Base-by-base conservation (phyloP, 1,140 invertebrate species). In the Drosophila repleta region DNA sequence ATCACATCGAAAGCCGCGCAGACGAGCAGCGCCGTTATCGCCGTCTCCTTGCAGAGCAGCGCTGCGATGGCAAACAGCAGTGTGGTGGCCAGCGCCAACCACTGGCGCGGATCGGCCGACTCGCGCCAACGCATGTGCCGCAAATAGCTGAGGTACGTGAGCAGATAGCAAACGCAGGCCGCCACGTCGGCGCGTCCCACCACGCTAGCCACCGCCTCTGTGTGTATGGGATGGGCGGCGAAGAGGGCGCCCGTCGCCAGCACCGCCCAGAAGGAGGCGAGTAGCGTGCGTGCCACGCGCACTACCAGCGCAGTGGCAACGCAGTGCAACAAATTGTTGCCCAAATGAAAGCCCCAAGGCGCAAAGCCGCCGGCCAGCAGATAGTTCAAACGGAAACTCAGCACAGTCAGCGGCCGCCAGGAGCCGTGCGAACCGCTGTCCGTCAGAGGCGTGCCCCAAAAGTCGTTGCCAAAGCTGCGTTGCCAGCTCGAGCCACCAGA, bases 221-320 rank as follows among this genome's bases (percentile, higher is more conserved):
- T 97, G 92, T 99, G 98, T 74, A 99, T 95, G 15, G 98, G 98
- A 93, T 99, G 98, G 0, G 97, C 95, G 39, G 98, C 97, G 93
- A 99, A 99, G 21, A 98, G 93, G 1, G 98, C 92, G 1, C 97
- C 96, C 0, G 97, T 95, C 15, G 97, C 93, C 53, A 95, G 94
- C 11, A 96, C 94, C 7, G 95, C 94, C 88, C 95, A 93, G 79
- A 93, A 93, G 62, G 93, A 93, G 52, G 95, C 93, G 37, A 96
- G 92, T 11, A 96, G 91, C 37, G 94, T 93, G 49, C 94, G 93
- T 8, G 95, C 95, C 13, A 96, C 94, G 43, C 93, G 93, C 39
- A 97, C 96, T 39, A 98, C 96, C 26, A 98, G 93, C 5, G 94
- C 94, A 0, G 96, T 97, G 49, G 96, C 96, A 18, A 95, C 92